Conservation (phyloP, 2,888 invertebrate genomes). For the Aquatica leii region DNA sequence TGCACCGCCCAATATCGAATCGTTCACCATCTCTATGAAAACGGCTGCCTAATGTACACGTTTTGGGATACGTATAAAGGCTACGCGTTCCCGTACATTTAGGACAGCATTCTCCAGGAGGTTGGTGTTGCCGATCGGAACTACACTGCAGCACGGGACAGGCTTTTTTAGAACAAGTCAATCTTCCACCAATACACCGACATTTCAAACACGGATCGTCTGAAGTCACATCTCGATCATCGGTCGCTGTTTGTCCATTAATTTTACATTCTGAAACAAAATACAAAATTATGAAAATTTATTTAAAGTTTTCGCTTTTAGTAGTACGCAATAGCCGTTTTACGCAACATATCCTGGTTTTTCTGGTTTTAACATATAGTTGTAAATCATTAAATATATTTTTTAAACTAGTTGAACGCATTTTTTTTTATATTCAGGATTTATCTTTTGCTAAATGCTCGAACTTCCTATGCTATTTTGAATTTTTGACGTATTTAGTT, state of each 20-base stretch:
- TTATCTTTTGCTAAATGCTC: too few species aligned
- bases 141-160: slow-evolving; percentile 91
- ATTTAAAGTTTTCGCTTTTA: too few species aligned
- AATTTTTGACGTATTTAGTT: too few species aligned
- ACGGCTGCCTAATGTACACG: slow-evolving; percentile 64
- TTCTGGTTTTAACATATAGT: too few species aligned
- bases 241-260: slow-evolving; percentile 82
- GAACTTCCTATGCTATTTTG: too few species aligned
- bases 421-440: too few species aligned
- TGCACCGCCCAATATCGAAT: slow-evolving; percentile 66
- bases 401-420: too few species aligned
- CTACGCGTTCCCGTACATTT: slow-evolving; percentile 61
- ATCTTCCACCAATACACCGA: slow-evolving; percentile 72
- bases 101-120: slow-evolving; percentile 82
- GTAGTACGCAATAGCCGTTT: too few species aligned
- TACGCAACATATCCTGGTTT: too few species aligned
- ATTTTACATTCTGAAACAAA: slow-evolving; percentile 62
- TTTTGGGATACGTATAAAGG: slow-evolving; percentile 55
- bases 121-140: slow-evolving; percentile 70
- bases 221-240: slow-evolving; percentile 77
- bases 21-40: slow-evolving; percentile 46
- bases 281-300: too few species aligned
- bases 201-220: slow-evolving; percentile 90
- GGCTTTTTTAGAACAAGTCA: slow-evolving; percentile 84
- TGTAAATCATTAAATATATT: too few species aligned